phyloP scores from a whole-genome alignment of 2,888 invertebrate genomes.

The Heteromyza rotundicornis region DNA sequence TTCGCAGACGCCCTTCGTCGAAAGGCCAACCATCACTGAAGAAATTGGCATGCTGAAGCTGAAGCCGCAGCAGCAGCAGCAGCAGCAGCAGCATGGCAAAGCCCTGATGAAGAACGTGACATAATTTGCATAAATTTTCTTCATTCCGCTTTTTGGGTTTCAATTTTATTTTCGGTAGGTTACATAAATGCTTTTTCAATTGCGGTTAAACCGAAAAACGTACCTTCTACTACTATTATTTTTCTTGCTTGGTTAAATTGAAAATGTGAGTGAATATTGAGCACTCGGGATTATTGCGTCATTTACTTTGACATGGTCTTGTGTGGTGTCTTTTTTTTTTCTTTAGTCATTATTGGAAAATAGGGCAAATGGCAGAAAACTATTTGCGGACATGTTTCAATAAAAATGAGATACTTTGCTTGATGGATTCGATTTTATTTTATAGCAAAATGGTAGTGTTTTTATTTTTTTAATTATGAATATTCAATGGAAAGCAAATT shows the following conservation, averaged over 20 bases:
- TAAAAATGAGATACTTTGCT: no score
- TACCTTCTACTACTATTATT: no score
- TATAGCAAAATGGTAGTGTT: no score
- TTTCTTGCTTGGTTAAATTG: no score
- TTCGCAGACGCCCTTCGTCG: slow-evolving; percentile 36
- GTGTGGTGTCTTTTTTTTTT: no score
- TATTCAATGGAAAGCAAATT: neutral
- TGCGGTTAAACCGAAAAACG: slow-evolving; percentile 53
- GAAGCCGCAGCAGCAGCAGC: no score
- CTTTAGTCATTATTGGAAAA: no score
- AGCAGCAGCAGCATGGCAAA: slow-evolving; percentile 40
- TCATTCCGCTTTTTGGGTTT: neutral
- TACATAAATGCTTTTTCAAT: slow-evolving; percentile 46
- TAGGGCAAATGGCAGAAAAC: no score
- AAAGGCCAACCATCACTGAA: no score
- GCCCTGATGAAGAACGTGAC: slow-evolving; percentile 55
- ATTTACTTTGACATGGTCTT: slow-evolving; percentile 12
- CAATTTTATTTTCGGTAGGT: neutral
- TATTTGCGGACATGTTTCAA: no score
- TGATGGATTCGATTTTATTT: no score
- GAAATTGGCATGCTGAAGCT: no score
- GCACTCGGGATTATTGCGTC: slow-evolving; percentile 23
- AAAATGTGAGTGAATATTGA: slow-evolving; percentile 25
- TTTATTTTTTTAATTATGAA: neutral
- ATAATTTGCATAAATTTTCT: slow-evolving; percentile 57